Base-by-base conservation (phyloP, 2,113 vertebrate genomes). In the Globicephala melas region DNA sequence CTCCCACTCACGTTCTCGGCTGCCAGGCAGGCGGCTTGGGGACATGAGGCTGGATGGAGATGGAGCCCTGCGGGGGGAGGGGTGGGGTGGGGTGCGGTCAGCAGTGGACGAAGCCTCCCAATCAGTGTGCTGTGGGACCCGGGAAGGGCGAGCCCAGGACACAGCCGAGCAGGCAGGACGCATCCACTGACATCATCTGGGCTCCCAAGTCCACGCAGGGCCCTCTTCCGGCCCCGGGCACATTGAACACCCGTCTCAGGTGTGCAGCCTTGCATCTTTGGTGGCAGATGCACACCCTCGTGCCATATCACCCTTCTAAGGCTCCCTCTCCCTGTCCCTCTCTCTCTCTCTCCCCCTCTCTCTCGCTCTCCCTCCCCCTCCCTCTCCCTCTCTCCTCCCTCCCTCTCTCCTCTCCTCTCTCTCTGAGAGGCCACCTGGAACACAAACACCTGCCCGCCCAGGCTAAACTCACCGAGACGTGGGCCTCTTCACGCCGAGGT, bases 1-100 rank as follows among this genome's bases (percentile, higher is more conserved):
- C 68, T 99, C 99, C 99, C 99, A 99, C 94, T 99, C 99, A 6
- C 98, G 99, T 21, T 99, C 99, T 2, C 99, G 99, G 70, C 99
- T 99, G 17, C 98, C 97, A 8, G 97, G 96, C 60, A 98, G 82
- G 80, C 99, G 98, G 82, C 99, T 98, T 0, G 99, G 99, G 77
- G 99, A 99, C 98, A 98, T 99, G 53, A 99, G 98, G 76, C 99
- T 99, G 0, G 99, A 98, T 0, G 99, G 99, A n/a, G 99, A 99
- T 11, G 99, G 98, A 26, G 99, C 99, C 92, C 99, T 99, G 97
- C 91, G 95, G 41, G 44, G 44, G 25, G 23, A 20, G n/a, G 36
- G 26, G 36, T 17, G n/a, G 33, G 26, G 38, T 17, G 65, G 41
- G 33, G 7, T 2, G 41, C 2, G 2, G 81, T 58, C 21, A 60